Base-by-base conservation (phyloP, 2,888 invertebrate species). In the Leucoma salicis region DNA sequence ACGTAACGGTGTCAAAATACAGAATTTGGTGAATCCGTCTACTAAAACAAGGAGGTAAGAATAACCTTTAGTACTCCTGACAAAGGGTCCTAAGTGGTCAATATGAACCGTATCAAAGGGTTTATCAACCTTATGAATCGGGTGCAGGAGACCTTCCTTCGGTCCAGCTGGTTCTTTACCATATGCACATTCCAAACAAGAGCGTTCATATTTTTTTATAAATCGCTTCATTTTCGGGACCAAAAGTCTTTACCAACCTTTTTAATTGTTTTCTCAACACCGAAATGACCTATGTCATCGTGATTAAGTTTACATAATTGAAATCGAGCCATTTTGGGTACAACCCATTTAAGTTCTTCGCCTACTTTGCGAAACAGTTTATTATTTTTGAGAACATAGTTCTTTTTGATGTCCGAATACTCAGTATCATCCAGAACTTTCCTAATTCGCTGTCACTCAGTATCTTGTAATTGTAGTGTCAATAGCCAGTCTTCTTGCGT, bases 271-370 rank as follows among this genome's bases (percentile, higher is more conserved):
- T 60, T 63, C 0, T 60, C 60, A 7, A 49, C 54, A 2, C 53
- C 52, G 24, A 31, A 57, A 37, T 58, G 58, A 0, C 62, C 62
- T 0, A 57, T 25, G 11, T 61, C 57, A 18, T 63, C 58, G 15
- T 63, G 57, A 15, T 58, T 62, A 7, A 12, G 37, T 18, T 52
- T 46, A 0, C 52, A 5, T 2, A 66, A 31, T 14, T 59, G 60
- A 58, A 60, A 64, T 0, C 61, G 21, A 0, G 44, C 55, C 0
- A 41, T 43, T 24, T 41, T 47, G 6, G 64, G 64, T 0, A 63
- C 63, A 0, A 63, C 36, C 61, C 60, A 64, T 46, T 49, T 10
- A 6, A 27, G 0, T 6, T 35, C 27, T 52, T 44, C 35, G 2
- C 12, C 18, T 10, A 31, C 14, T 3, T 28, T 15, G 2, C 43